Percentiles rank a stretch among this genome's conserved stretches.
phyloP scores from a whole-genome alignment of 35 echinoderm and acorn worm genomes.

The Ophioderma brevispina region DNA sequence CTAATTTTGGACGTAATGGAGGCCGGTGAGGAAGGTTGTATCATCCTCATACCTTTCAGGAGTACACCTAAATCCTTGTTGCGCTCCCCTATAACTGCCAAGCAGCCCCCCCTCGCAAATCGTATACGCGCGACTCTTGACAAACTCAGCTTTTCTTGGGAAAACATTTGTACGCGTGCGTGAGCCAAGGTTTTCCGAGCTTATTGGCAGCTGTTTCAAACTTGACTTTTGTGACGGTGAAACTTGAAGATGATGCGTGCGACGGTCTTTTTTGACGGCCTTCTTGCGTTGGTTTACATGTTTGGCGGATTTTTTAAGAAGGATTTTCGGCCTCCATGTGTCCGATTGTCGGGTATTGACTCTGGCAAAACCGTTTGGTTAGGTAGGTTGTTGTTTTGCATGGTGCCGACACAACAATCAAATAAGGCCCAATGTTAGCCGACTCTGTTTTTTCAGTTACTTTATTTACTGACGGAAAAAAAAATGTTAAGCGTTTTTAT shows the following conservation, averaged over 20 bases:
- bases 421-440: no score
- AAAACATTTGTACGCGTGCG: not conserved
- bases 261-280: not conserved
- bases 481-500: no score
- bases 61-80: not conserved
- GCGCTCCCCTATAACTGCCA: not conserved
- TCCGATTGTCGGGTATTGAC: not conserved
- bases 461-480: no score
- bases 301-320: not conserved
- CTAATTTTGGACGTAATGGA: not conserved
- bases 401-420: no score
- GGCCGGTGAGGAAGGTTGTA: not conserved
- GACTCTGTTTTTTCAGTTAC: no score
- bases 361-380: no score
- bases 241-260: not conserved
- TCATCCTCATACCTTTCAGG: not conserved
- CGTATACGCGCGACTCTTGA: not conserved
- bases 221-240: not conserved
- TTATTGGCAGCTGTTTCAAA: not conserved
- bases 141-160: not conserved
- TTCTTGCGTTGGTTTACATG: not conserved
- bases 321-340: not conserved
- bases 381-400: no score
- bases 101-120: not conserved
- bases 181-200: not conserved